These are phyloP conservation scores for Gymnoscopelus braueri DNA, from an alignment of 2,797 vertebrate species.

Conservation along the genomic window DNA sequence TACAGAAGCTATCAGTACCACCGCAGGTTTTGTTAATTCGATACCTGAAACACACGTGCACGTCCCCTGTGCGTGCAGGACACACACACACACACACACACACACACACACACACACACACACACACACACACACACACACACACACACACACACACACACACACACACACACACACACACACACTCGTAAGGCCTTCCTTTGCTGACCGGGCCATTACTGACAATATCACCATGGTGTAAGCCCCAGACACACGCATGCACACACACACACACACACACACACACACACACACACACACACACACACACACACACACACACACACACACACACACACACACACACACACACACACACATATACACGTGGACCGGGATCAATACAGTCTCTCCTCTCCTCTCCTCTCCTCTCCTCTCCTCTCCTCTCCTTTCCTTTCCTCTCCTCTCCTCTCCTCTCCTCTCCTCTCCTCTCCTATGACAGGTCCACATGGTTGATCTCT, in stretches of 20 bases:
- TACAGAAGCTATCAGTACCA: no score
- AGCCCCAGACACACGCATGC: background rate
- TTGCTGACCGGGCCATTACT: no score
- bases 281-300: background rate
- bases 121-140: no score
- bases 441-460: conserved; percentile 8
- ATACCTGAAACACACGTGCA: no score
- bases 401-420: conserved; percentile 13
- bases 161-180: no score
- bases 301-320: background rate
- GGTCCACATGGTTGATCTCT: no score
- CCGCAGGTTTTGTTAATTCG: no score
- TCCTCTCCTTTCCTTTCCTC: background rate
- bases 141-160: no score
- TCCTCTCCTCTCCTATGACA: background rate
- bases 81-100: no score
- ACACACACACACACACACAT: background rate
- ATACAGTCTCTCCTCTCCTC: conserved; percentile 10
- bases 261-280: background rate
- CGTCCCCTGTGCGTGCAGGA: no score
- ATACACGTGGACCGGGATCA: background rate
- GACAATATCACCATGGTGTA: background rate
- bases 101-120: no score
- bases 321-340: background rate
- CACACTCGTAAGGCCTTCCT: no score